Percentiles rank a stretch among this genome's conserved stretches.
These are phyloP conservation scores for Atherinomorus stipes DNA, from an alignment of 2,113 vertebrate genomes.

Conservation along the genomic window DNA sequence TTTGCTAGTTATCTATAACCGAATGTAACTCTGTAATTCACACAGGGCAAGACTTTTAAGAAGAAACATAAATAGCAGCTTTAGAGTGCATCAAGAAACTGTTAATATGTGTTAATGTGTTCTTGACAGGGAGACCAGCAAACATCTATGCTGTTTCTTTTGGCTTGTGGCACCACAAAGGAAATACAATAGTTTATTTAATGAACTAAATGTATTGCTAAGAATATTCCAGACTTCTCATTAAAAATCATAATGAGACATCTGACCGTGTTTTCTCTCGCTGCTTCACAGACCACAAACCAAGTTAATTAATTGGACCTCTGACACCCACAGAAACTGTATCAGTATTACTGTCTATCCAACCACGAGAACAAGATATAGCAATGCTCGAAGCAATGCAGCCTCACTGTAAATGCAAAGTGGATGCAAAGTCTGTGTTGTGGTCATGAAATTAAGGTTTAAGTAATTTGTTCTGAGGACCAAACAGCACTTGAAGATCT, in stretches of 20 bases:
- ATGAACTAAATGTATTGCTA: background rate
- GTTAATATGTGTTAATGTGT: conserved; percentile 1
- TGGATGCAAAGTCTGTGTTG: conserved; percentile 20
- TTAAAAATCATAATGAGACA: conserved; percentile 33
- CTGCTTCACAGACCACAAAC: conserved; percentile 40
- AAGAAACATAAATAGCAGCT: conserved; percentile 33
- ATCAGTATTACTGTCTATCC: conserved; percentile 3
- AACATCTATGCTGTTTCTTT: background rate
- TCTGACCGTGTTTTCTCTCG: conserved; percentile 21
- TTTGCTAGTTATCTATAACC: conserved; percentile 33
- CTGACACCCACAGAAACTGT: conserved; percentile 28
- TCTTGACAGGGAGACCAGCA: conserved; percentile 3
- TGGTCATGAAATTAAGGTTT: conserved; percentile 43
- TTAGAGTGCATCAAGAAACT: conserved; percentile 35
- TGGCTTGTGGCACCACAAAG: conserved; percentile 13
- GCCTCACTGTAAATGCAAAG: conserved; percentile 15
- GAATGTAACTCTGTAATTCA: conserved; percentile 62
- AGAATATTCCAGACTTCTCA: conserved; percentile 8
- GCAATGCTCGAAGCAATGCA: conserved; percentile 1
- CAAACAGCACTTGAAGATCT: conserved; percentile 35
- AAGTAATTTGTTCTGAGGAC: conserved; percentile 29
- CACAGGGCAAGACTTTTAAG: conserved; percentile 43
- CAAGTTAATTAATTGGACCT: conserved; percentile 39
- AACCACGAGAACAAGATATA: conserved; percentile 13
- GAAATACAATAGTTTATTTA: background rate